Evolutionary conservation across 2,797 vertebrate species (phyloP).

Genomic region (Arvicola amphibius): DNA sequence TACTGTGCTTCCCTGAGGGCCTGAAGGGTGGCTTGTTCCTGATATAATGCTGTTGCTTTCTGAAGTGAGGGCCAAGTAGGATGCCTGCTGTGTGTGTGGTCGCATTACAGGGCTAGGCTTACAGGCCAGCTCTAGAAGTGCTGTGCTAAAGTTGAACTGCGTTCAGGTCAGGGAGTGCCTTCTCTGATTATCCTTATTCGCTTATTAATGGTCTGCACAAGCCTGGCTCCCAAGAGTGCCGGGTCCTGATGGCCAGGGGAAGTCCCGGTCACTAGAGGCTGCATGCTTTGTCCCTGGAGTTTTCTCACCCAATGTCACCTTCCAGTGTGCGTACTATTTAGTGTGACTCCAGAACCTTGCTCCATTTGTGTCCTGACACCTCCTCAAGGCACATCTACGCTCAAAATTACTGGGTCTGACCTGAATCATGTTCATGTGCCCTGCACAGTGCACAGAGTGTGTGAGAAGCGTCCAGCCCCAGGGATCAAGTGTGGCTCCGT

Average conservation of each 20-base stretch:
- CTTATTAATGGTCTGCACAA: accelerated
- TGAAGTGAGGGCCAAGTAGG: not conserved
- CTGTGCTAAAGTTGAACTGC: not conserved
- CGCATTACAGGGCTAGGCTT: not conserved
- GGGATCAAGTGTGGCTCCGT: not conserved
- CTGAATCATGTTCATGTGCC: accelerated
- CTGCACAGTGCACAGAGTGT: accelerated
- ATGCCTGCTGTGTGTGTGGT: accelerated
- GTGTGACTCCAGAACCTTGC: not conserved
- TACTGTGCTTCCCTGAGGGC: not conserved
- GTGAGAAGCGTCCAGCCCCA: accelerated
- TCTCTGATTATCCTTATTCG: not conserved
- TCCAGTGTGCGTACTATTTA: accelerated
- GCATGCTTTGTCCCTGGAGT: not conserved
- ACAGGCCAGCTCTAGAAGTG: not conserved
- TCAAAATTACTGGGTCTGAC: not conserved
- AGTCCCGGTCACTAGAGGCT: not conserved
- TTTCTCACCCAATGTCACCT: not conserved
- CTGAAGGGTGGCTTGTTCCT: not conserved
- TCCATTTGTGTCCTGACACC: accelerated
- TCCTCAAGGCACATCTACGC: not conserved
- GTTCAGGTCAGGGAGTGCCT: not conserved
- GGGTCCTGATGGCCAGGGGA: not conserved
- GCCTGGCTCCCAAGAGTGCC: accelerated
- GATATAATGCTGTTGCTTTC: no score